These are phyloP conservation scores for Lepisosteus osseus DNA, from an alignment of 2,113 vertebrate genomes.

Conservation along the genomic window DNA sequence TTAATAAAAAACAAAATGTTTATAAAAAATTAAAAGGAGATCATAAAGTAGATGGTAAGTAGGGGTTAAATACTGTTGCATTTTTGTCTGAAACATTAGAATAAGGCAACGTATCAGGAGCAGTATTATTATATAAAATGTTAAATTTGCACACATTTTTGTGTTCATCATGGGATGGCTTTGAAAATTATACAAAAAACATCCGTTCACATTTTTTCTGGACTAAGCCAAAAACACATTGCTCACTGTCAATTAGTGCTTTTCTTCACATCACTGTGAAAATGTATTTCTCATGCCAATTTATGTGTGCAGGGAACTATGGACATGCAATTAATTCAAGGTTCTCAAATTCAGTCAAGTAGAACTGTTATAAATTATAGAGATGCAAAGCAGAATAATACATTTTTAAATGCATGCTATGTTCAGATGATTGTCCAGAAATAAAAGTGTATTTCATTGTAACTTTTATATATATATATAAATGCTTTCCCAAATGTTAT, in stretches of 20 bases:
- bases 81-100: too few species aligned
- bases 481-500: slow-evolving; percentile 16
- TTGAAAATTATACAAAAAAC: too few species aligned
- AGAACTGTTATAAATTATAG: background rate
- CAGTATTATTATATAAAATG: too few species aligned
- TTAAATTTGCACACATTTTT: too few species aligned
- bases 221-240: background rate
- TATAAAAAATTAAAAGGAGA: too few species aligned
- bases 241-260: background rate
- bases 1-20: too few species aligned
- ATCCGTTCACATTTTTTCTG: too few species aligned
- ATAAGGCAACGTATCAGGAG: too few species aligned
- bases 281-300: background rate
- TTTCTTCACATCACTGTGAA: background rate
- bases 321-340: background rate
- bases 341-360: background rate
- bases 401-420: background rate
- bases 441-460: background rate
- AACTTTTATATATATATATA: slow-evolving; percentile 4
- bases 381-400: background rate
- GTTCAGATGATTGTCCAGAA: background rate
- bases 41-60: too few species aligned
- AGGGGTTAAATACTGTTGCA: too few species aligned
- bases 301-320: background rate
- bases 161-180: too few species aligned